phyloP scores from a whole-genome alignment of 2,113 vertebrate genomes.

The Neodon shergylaensis region DNA sequence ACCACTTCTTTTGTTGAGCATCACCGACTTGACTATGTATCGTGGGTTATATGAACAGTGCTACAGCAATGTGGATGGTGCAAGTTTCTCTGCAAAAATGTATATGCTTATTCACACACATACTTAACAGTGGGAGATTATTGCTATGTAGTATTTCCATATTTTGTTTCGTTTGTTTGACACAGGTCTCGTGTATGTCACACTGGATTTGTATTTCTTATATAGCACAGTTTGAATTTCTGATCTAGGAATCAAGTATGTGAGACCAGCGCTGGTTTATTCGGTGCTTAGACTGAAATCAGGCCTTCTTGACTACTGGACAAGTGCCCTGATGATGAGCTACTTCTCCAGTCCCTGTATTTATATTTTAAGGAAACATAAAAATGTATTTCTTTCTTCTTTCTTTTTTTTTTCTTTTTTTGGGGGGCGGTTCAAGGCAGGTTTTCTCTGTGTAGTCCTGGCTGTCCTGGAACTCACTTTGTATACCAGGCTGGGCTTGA shows the following conservation, averaged over 20 bases:
- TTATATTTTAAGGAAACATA: not conserved
- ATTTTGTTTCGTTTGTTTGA: not conserved
- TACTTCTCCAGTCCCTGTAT: not conserved
- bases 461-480: too few relatives aligned
- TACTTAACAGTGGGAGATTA: not conserved
- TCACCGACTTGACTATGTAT: not conserved
- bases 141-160: not conserved
- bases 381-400: not conserved
- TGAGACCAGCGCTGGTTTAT: not conserved
- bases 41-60: not conserved
- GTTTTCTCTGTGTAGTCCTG: too few relatives aligned
- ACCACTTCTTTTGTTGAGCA: not conserved
- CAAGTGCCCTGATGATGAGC: not conserved
- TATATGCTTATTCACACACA: not conserved
- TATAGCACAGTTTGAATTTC: not conserved
- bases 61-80: not conserved
- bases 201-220: not conserved
- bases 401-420: too few relatives aligned
- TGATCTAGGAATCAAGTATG: not conserved
- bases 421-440: too few relatives aligned
- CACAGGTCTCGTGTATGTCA: not conserved
- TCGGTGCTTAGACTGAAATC: not conserved
- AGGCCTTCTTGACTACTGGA: not conserved
- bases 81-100: not conserved
- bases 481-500: too few relatives aligned